Conservation (phyloP, 2,888 invertebrate species). For the Drosophila monieri region DNA sequence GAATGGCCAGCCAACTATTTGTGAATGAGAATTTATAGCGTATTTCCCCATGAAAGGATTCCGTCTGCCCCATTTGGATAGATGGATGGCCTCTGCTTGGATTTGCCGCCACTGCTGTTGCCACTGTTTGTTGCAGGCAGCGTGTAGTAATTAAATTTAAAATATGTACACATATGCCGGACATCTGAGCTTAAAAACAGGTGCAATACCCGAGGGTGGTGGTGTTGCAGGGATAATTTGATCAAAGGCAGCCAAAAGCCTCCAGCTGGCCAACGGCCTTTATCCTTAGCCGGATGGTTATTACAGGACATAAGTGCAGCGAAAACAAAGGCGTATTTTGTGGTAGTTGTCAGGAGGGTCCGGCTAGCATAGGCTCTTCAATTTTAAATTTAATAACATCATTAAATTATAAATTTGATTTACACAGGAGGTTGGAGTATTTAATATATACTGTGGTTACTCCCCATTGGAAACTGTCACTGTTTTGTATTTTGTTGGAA, state of each 20-base stretch:
- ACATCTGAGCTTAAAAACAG: conserved; percentile 65
- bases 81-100: conserved; percentile 52
- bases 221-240: conserved; percentile 56
- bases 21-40: conserved; percentile 60
- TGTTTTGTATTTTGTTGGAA: conserved; percentile 7
- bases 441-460: conserved; percentile 1
- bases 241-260: conserved; percentile 62
- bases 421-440: neutral
- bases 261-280: conserved; percentile 30
- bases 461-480: conserved; percentile 24
- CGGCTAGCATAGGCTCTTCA: neutral
- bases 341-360: neutral
- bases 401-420: neutral
- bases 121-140: conserved; percentile 48
- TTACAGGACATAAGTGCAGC: conserved; percentile 44
- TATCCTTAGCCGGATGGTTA: conserved; percentile 49
- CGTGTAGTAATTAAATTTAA: conserved; percentile 74
- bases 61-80: conserved; percentile 39
- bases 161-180: conserved; percentile 66
- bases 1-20: conserved; percentile 69
- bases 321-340: conserved; percentile 9
- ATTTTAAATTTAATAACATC: neutral
- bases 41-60: conserved; percentile 59
- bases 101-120: conserved; percentile 50
- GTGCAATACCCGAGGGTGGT: conserved; percentile 38